Conservation (phyloP, 2,888 invertebrate genomes). For the Coleophora deauratella region DNA sequence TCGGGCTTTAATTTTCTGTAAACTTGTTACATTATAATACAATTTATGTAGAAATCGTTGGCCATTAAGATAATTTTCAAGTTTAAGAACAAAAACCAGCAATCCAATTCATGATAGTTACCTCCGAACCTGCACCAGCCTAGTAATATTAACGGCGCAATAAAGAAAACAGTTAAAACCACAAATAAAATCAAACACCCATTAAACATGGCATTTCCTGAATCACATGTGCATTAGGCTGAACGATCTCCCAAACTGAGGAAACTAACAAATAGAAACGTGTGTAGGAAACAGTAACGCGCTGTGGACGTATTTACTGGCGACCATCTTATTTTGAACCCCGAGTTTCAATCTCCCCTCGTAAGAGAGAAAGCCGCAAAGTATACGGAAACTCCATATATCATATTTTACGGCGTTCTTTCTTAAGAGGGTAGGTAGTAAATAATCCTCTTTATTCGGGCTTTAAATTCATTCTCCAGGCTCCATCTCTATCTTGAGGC, state of each 20-base stretch:
- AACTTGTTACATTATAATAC: too few species aligned
- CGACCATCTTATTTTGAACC: background rate
- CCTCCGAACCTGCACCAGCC: background rate
- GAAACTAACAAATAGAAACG: conserved; percentile 52
- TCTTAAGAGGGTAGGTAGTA: too few species aligned
- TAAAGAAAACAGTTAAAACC: background rate
- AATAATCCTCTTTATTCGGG: too few species aligned
- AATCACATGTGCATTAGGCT: conserved; percentile 29
- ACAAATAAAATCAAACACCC: conserved; percentile 1
- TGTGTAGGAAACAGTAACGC: conserved; percentile 57
- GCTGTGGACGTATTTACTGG: conserved; percentile 56
- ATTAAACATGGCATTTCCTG: conserved; percentile 30
- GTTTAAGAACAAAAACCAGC: background rate
- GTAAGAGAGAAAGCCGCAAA: too few species aligned
- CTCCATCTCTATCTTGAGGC: too few species aligned
- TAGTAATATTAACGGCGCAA: background rate
- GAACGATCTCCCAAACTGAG: conserved; percentile 28
- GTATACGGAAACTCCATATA: too few species aligned
- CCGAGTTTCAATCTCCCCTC: too few species aligned
- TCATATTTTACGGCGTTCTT: too few species aligned
- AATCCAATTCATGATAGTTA: too few species aligned
- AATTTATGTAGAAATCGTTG: too few species aligned
- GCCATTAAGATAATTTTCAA: background rate
- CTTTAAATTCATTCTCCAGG: too few species aligned
- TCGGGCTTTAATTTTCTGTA: too few species aligned